Evolutionary conservation across 2,113 vertebrate genomes (phyloP).

Genomic region (Corythornis madagascariensis): DNA sequence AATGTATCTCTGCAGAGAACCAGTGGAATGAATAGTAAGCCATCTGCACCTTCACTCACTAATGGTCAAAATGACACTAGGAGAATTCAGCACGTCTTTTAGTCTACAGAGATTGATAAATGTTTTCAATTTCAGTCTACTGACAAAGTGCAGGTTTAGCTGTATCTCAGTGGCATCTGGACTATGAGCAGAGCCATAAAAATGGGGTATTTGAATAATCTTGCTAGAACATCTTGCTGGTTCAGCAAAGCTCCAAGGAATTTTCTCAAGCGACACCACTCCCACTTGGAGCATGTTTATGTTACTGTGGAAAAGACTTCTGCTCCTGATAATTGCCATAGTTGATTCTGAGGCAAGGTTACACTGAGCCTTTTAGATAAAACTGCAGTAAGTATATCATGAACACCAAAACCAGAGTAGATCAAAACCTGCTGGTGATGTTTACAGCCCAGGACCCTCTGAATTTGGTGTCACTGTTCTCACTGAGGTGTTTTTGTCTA

Average conservation of each 20-base stretch:
- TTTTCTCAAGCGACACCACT: slow-evolving; percentile 49
- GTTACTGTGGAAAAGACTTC: slow-evolving; percentile 7
- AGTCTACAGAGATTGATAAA: slow-evolving; percentile 53
- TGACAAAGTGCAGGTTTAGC: slow-evolving; percentile 55
- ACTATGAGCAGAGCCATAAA: slow-evolving; percentile 54
- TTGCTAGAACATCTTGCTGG: slow-evolving; percentile 50
- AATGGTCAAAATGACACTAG: neutral
- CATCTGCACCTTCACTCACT: slow-evolving; percentile 26
- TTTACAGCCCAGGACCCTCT: neutral
- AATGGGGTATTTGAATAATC: slow-evolving; percentile 50
- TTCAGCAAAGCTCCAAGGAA: slow-evolving; percentile 60
- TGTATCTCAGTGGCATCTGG: slow-evolving; percentile 62
- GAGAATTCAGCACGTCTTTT: slow-evolving; percentile 33
- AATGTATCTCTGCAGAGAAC: neutral
- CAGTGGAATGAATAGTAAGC: neutral
- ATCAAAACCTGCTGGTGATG: neutral
- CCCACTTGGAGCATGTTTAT: slow-evolving; percentile 17
- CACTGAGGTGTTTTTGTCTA: neutral
- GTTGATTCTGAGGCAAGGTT: slow-evolving; percentile 2
- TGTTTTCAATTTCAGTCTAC: slow-evolving; percentile 46
- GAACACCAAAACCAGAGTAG: neutral
- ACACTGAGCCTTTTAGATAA: neutral
- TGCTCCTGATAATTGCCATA: neutral
- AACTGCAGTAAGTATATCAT: neutral
- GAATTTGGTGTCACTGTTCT: neutral